phyloP scores from a whole-genome alignment of 1,140 invertebrate genomes.

The Oscheius sp. region DNA sequence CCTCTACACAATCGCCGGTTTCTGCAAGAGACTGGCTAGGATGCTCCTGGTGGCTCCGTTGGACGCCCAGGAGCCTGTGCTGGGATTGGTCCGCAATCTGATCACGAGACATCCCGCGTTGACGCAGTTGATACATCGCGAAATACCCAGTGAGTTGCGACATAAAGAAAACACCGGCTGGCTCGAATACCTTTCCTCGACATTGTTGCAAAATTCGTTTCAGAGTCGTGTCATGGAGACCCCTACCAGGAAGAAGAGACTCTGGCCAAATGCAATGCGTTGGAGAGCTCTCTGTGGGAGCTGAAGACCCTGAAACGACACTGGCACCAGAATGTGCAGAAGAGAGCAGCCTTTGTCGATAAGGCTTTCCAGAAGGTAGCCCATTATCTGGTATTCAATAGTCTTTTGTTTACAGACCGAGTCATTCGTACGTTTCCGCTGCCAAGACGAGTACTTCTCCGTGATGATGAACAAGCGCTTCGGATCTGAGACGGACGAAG shows the following conservation, averaged over 20 bases:
- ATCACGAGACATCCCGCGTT: conserved; percentile 80
- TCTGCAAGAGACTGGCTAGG: conserved; percentile 81
- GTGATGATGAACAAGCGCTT: conserved; percentile 28
- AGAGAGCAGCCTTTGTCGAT: conserved; percentile 36
- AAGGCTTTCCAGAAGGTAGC: conserved; percentile 12
- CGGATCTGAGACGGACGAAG: conserved; percentile 21
- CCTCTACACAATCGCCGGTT: conserved; percentile 84
- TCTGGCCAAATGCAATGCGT: conserved; percentile 74
- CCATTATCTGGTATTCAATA: not conserved
- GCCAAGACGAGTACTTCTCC: conserved; percentile 28
- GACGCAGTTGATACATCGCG: conserved; percentile 72
- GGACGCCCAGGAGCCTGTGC: conserved; percentile 75
- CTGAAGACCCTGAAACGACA: conserved; percentile 22
- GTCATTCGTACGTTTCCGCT: conserved; percentile 37
- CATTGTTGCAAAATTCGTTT: conserved; percentile 13
- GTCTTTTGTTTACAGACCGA: conserved; percentile 20
- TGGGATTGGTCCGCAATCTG: conserved; percentile 81
- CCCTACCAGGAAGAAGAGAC: conserved; percentile 81
- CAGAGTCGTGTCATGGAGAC: conserved; percentile 65
- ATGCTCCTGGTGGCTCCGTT: conserved; percentile 77
- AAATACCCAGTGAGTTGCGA: conserved; percentile 42
- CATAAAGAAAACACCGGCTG: not conserved
- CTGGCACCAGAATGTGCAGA: conserved; percentile 31
- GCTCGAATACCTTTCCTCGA: not conserved
- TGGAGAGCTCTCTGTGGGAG: conserved; percentile 88